These are phyloP conservation scores for Rana temporaria DNA, from an alignment of 2,113 vertebrate genomes.

Conservation along the genomic window DNA sequence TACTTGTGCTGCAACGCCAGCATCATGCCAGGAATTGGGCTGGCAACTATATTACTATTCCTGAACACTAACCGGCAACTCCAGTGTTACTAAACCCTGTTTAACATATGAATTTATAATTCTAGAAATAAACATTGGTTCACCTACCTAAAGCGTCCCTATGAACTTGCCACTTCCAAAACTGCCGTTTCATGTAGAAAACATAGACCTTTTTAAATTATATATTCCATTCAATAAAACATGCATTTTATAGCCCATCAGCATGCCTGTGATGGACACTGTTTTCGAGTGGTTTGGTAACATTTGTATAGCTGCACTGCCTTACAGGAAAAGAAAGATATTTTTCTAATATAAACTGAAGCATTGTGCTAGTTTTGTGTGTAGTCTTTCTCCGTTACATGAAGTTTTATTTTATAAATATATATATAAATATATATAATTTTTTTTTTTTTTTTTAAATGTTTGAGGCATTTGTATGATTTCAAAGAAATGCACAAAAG, in stretches of 20 bases:
- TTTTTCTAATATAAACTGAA: constrained; percentile 66
- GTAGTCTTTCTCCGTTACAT: constrained; percentile 48
- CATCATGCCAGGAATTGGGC: constrained; percentile 19
- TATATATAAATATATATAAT: constrained; percentile 36
- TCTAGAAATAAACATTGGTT: constrained; percentile 6
- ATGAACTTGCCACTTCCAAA: constrained; percentile 69
- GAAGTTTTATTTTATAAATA: constrained; percentile 49
- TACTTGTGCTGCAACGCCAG: constrained; percentile 28
- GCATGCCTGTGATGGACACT: constrained; percentile 76
- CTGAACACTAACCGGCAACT: constrained; percentile 77
- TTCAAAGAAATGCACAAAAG: constrained; percentile 69
- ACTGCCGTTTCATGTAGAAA: constrained; percentile 69
- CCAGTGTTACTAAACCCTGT: constrained; percentile 61
- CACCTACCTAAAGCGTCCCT: neutral
- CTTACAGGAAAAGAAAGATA: constrained; percentile 62
- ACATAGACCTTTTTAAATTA: constrained; percentile 69
- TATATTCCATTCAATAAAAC: constrained; percentile 75
- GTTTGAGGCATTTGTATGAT: constrained; percentile 66
- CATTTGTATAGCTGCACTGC: constrained; percentile 68
- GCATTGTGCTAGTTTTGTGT: constrained; percentile 65
- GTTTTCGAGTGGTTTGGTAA: constrained; percentile 67
- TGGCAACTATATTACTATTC: constrained; percentile 61
- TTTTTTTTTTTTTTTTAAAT: constrained; percentile 11
- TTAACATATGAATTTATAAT: constrained; percentile 29
- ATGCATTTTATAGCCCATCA: constrained; percentile 72